Conservation (phyloP, 2,888 invertebrate genomes). For the Pimpla rufipes region DNA sequence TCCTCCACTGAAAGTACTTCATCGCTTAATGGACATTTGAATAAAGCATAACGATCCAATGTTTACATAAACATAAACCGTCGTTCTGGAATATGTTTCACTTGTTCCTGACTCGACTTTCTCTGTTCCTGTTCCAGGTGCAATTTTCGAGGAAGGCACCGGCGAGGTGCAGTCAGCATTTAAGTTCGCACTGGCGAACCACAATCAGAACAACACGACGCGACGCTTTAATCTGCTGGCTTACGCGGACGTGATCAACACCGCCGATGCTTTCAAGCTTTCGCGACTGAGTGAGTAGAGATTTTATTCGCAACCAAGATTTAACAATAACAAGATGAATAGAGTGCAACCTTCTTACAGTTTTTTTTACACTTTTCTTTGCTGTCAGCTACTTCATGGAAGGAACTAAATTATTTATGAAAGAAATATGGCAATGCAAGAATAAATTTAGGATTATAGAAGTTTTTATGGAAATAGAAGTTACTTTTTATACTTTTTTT, state of each 20-base stretch:
- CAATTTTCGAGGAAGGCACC: conserved; percentile 96
- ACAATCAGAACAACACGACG: conserved; percentile 93
- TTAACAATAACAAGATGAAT: not conserved
- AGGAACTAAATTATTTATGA: not conserved
- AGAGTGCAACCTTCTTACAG: not conserved
- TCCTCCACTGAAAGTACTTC: not conserved
- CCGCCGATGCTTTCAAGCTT: conserved; percentile 96
- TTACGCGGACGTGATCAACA: conserved; percentile 96
- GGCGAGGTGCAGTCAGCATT: conserved; percentile 97
- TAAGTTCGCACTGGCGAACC: conserved; percentile 94
- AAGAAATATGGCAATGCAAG: not conserved
- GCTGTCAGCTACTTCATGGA: not conserved
- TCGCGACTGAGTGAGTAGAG: conserved; percentile 94
- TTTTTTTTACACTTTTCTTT: too few species aligned
- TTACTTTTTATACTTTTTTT: too few species aligned
- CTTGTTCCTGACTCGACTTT: not conserved
- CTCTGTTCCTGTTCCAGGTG: conserved; percentile 88
- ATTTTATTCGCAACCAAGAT: not conserved
- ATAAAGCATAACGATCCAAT: not conserved
- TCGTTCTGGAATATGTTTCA: not conserved
- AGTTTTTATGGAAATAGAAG: too few species aligned
- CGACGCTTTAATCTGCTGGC: conserved; percentile 94
- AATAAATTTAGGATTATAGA: too few species aligned
- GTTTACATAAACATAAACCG: not conserved
- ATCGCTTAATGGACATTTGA: not conserved